A percentile compares a stretch with the other conserved stretches of the same genome.
phyloP scores from a whole-genome alignment of 2,113 vertebrate species.

The Pelodiscus sinensis region DNA sequence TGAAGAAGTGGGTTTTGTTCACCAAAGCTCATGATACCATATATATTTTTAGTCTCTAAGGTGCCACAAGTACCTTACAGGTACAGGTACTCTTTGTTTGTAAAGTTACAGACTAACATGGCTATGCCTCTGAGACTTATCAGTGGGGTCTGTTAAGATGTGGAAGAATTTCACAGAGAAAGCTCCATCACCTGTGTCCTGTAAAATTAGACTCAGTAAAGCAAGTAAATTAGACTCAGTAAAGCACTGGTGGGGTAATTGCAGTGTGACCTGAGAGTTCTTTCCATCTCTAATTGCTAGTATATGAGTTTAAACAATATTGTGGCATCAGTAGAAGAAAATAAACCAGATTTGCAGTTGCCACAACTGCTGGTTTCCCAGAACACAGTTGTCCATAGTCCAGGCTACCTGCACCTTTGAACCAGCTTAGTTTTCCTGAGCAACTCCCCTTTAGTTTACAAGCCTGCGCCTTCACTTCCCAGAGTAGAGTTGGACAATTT shows the following conservation, averaged over 20 bases:
- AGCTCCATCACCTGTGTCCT: no score
- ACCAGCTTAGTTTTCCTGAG: background rate
- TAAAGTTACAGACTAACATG: no score
- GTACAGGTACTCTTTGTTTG: no score
- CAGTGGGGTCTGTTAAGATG: no score
- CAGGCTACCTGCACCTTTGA: background rate
- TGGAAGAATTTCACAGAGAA: no score
- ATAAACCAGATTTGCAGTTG: background rate
- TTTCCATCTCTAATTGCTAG: background rate
- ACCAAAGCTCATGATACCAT: no score
- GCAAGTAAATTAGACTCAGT: no score
- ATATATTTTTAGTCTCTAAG: no score
- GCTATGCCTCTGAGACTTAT: background rate
- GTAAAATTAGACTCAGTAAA: no score
- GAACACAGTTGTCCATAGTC: background rate
- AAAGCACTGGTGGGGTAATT: background rate
- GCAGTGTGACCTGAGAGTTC: background rate
- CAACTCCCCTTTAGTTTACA: background rate
- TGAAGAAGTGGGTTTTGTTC: no score
- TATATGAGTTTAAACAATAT: background rate
- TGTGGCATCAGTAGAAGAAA: background rate
- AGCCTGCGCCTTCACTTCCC: background rate
- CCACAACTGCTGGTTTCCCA: background rate
- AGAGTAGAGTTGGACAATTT: background rate
- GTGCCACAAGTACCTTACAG: no score